A percentile compares a stretch with the other conserved stretches of the same genome.
Evolutionary conservation across 2,888 invertebrate species (phyloP).

Genomic region (Holacanthella duospinosa): DNA sequence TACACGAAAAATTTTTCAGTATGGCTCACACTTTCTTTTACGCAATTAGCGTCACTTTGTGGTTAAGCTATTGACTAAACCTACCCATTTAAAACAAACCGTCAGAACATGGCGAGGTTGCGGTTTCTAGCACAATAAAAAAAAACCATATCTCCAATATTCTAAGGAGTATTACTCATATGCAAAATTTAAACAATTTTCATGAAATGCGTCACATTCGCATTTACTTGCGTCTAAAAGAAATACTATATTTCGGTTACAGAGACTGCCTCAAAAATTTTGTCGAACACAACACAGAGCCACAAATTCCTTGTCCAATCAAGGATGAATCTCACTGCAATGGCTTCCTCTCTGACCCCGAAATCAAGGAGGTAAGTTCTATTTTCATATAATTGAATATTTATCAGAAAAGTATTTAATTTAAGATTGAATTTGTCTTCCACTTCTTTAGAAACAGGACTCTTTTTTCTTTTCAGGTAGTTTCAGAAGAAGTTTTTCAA

Average conservation of each 20-base stretch:
- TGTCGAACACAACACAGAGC: neutral
- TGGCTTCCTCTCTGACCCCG: constrained; percentile 3
- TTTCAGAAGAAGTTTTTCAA: neutral
- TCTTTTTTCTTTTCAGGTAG: neutral
- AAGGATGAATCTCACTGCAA: neutral
- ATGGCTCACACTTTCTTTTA: too few species aligned
- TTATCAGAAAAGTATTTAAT: neutral
- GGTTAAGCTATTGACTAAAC: too few species aligned
- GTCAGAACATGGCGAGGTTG: too few species aligned
- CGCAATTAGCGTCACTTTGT: too few species aligned
- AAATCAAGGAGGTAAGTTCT: constrained; percentile 7
- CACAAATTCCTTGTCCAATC: constrained; percentile 7
- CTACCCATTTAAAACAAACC: too few species aligned
- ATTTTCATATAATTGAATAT: neutral
- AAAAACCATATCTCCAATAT: too few species aligned
- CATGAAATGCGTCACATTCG: neutral
- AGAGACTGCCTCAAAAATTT: neutral
- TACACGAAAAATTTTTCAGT: too few species aligned
- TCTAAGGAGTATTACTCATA: too few species aligned
- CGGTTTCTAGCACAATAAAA: too few species aligned
- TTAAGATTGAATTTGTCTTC: too few species aligned
- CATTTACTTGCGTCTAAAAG: neutral
- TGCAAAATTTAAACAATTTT: neutral
- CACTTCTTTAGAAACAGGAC: too few species aligned
- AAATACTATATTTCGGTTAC: neutral